These are phyloP conservation scores for Clivina fossor DNA, from an alignment of 2,888 invertebrate species.

Conservation along the genomic window DNA sequence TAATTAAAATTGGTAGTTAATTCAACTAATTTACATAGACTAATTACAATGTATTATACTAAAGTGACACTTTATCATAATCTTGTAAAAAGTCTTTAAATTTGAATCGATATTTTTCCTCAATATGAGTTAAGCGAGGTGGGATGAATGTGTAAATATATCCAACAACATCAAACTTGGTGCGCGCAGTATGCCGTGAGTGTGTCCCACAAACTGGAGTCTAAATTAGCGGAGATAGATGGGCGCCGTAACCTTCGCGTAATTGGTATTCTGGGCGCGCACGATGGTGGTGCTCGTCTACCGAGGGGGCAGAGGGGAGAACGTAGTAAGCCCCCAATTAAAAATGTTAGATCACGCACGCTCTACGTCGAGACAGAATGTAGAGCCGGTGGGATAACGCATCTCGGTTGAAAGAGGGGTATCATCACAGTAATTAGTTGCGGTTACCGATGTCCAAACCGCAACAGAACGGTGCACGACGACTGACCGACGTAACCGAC, in stretches of 20 bases:
- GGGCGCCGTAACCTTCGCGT: constrained; percentile 17
- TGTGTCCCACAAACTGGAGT: too few species aligned
- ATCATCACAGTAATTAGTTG: constrained; percentile 27
- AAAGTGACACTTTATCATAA: too few species aligned
- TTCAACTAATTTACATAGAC: too few species aligned
- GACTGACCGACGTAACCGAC: constrained; percentile 2
- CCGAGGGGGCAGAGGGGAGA: background rate
- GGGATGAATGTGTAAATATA: constrained; percentile 13
- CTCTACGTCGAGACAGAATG: too few species aligned
- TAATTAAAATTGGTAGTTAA: too few species aligned
- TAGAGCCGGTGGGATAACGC: constrained; percentile 14
- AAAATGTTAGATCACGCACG: constrained; percentile 22
- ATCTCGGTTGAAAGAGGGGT: constrained; percentile 21
- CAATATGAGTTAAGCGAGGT: too few species aligned
- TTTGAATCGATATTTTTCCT: too few species aligned
- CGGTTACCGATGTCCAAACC: constrained; percentile 4
- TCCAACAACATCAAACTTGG: too few species aligned
- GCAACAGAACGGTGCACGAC: constrained; percentile 1
- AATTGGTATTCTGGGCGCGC: constrained; percentile 23
- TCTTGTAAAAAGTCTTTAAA: too few species aligned
- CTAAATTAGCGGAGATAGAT: constrained; percentile 20
- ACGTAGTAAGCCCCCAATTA: constrained; percentile 20
- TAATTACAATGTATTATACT: too few species aligned
- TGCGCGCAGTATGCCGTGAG: too few species aligned
- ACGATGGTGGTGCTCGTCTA: background rate